Evolutionary conservation across 2,797 vertebrate genomes (phyloP).

Genomic region (Scolopax rusticola): DNA sequence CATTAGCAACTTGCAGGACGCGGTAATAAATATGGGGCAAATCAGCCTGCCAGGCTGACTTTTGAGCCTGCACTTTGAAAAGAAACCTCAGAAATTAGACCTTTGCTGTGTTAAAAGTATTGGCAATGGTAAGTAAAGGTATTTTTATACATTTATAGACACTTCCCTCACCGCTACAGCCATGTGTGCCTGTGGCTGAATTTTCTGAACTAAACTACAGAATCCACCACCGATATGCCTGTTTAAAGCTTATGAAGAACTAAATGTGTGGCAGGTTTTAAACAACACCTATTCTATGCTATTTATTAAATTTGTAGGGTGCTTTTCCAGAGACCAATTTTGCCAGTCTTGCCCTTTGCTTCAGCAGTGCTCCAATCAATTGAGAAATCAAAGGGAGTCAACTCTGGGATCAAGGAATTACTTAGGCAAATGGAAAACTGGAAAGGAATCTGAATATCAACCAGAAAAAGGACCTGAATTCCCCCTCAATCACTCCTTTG

Average conservation of each 20-base stretch:
- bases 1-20: not conserved
- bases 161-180: not conserved
- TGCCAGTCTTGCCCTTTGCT: not conserved
- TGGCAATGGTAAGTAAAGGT: not conserved
- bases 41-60: not conserved
- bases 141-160: not conserved
- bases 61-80: not conserved
- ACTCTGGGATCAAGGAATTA: not conserved
- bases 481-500: not conserved
- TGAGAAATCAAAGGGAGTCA: not conserved
- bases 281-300: not conserved
- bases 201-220: not conserved
- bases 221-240: accelerated
- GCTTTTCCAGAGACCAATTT: not conserved
- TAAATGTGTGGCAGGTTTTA: not conserved
- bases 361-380: not conserved
- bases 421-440: not conserved
- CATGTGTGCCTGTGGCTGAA: not conserved
- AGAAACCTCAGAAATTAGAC: not conserved
- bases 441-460: constrained; percentile 9
- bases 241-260: not conserved
- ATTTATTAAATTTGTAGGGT: not conserved
- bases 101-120: not conserved
- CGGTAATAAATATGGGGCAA: not conserved
- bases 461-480: not conserved